Evolutionary conservation across 2,888 invertebrate genomes (phyloP).

Genomic region (Drosophila pseudotakahashii): DNA sequence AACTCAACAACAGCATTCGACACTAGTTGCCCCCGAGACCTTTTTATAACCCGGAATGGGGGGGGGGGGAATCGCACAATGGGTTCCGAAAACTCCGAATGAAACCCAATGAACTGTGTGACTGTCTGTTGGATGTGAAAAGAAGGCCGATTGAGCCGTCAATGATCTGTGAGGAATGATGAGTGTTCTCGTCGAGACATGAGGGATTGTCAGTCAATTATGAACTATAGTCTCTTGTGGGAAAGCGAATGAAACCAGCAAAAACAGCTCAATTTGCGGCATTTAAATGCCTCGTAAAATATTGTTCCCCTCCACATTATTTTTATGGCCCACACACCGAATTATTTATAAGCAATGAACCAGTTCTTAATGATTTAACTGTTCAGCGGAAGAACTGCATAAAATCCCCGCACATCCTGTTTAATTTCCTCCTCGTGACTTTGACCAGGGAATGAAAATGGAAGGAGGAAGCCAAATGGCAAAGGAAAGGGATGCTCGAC

Average conservation of each 20-base stretch:
- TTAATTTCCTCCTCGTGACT: conserved; percentile 72
- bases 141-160: conserved; percentile 45
- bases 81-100: conserved; percentile 5
- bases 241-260: not conserved
- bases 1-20: conserved; percentile 52
- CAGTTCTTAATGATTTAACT: conserved; percentile 66
- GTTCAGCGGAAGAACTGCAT: conserved; percentile 52
- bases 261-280: conserved; percentile 30
- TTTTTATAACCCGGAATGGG: not conserved
- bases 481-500: conserved; percentile 12
- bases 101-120: conserved; percentile 40
- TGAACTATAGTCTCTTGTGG: not conserved
- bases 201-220: conserved; percentile 42
- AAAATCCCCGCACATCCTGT: conserved; percentile 55
- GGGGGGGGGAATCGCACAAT: conserved; percentile 6
- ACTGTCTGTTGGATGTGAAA: conserved; percentile 7
- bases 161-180: conserved; percentile 38
- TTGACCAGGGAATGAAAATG: conserved; percentile 21
- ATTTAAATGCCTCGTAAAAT: conserved; percentile 52
- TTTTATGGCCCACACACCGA: conserved; percentile 43
- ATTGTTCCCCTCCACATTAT: conserved; percentile 19
- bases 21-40: conserved; percentile 35
- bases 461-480: not conserved
- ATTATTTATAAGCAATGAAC: conserved; percentile 41
- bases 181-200: conserved; percentile 16